phyloP scores from a whole-genome alignment of 2,888 invertebrate species.

The Parochlus steinenii region DNA sequence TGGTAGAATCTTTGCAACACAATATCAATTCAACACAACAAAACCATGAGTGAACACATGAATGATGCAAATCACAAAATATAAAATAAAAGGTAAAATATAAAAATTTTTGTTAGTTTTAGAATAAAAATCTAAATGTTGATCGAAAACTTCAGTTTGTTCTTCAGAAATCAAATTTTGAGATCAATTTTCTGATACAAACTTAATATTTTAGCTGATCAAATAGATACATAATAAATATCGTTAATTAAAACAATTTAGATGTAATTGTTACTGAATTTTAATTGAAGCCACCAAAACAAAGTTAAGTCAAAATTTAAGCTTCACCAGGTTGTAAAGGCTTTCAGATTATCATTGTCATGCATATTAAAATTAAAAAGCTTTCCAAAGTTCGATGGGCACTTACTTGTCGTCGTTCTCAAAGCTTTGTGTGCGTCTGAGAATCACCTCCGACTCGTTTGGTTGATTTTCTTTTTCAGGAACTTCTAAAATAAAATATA shows the following conservation, averaged over 20 bases:
- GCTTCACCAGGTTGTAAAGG: no score
- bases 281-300: constrained; percentile 9
- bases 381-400: no score
- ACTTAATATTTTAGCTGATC: no score
- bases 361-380: constrained; percentile 14
- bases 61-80: constrained; percentile 12
- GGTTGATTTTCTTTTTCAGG: constrained; percentile 35
- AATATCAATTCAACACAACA: neutral
- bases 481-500: constrained; percentile 31
- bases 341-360: neutral
- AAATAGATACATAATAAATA: constrained; percentile 12
- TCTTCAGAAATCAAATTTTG: no score
- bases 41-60: constrained; percentile 12
- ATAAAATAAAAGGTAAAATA: constrained; percentile 10
- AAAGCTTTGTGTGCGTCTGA: constrained; percentile 72
- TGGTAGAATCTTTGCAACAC: constrained; percentile 58
- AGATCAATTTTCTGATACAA: no score
- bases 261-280: constrained; percentile 10
- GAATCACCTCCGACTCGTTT: constrained; percentile 44
- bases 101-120: constrained; percentile 11
- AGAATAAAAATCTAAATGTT: no score
- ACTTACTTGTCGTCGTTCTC: constrained; percentile 81
- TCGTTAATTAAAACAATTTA: constrained; percentile 7
- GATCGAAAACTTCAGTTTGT: no score
- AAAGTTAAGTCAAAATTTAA: constrained; percentile 12